phyloP scores from a whole-genome alignment of 2,113 vertebrate genomes.

The Lagenorhynchus albirostris region DNA sequence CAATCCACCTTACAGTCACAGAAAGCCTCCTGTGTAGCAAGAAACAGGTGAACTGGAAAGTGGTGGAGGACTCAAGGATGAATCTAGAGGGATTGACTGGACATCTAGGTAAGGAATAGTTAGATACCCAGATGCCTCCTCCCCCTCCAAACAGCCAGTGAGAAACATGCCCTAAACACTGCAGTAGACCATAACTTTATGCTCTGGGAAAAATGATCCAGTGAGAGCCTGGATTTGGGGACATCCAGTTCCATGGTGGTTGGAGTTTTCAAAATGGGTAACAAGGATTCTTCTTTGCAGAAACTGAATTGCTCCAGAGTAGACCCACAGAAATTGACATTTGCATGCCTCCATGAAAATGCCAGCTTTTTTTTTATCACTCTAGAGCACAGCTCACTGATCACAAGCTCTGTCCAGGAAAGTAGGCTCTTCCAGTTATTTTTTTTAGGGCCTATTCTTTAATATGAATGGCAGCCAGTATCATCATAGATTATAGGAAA shows the following conservation, averaged over 20 bases:
- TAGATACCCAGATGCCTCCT: neutral
- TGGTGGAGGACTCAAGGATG: neutral
- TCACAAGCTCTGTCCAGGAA: neutral
- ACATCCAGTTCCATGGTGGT: neutral
- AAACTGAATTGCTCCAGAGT: neutral
- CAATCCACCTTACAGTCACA: too few species aligned
- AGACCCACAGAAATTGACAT: neutral
- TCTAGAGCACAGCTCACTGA: neutral
- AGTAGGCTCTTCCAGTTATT: neutral
- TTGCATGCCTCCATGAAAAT: neutral
- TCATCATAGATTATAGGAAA: neutral
- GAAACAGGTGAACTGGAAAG: neutral
- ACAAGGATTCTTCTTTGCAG: neutral
- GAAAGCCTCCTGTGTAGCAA: neutral
- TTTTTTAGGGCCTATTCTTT: neutral
- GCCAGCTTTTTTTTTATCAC: neutral
- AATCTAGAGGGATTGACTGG: neutral
- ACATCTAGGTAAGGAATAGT: accelerated
- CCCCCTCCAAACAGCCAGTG: too few species aligned
- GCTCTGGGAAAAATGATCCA: neutral
- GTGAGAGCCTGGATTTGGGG: neutral
- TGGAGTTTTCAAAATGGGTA: neutral
- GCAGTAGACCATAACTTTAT: neutral
- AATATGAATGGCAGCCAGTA: neutral
- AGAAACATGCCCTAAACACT: neutral